These are phyloP conservation scores for Anoplopoma fimbria DNA, from an alignment of 2,113 vertebrate genomes.

Conservation along the genomic window DNA sequence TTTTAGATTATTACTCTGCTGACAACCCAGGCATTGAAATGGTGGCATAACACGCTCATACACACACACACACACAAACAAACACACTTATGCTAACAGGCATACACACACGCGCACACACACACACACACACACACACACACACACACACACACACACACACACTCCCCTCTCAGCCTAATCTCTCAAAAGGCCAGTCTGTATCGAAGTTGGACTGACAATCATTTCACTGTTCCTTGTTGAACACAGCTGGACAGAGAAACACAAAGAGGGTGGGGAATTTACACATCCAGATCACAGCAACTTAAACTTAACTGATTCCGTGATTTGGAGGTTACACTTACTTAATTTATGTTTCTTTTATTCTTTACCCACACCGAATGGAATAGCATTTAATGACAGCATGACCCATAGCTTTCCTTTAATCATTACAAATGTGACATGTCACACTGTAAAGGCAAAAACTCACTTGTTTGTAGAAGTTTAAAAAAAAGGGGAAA, in stretches of 20 bases:
- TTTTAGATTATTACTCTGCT: conserved; percentile 71
- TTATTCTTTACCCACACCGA: conserved; percentile 2
- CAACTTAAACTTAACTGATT: conserved; percentile 47
- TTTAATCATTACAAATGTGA: not conserved
- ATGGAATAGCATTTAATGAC: not conserved
- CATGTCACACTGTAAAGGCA: not conserved
- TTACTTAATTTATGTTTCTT: conserved; percentile 21
- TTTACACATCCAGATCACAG: conserved; percentile 64
- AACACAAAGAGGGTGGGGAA: conserved; percentile 67
- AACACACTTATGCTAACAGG: conserved; percentile 24
- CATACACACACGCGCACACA: conserved; percentile 25
- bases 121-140: conserved; percentile 48
- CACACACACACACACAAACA: conserved; percentile 34
- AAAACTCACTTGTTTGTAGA: not conserved
- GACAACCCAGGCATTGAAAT: conserved; percentile 79
- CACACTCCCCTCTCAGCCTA: conserved; percentile 56
- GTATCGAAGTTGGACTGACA: conserved; percentile 79
- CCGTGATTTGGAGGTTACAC: conserved; percentile 28
- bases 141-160: conserved; percentile 29
- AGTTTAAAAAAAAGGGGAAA: not conserved
- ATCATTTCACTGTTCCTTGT: conserved; percentile 80
- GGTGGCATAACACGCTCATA: conserved; percentile 62
- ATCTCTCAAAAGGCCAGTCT: conserved; percentile 81
- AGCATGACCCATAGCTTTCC: not conserved
- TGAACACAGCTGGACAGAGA: conserved; percentile 81